Conservation (phyloP, 1,140 invertebrate genomes). For the Apolygus lucorum region DNA sequence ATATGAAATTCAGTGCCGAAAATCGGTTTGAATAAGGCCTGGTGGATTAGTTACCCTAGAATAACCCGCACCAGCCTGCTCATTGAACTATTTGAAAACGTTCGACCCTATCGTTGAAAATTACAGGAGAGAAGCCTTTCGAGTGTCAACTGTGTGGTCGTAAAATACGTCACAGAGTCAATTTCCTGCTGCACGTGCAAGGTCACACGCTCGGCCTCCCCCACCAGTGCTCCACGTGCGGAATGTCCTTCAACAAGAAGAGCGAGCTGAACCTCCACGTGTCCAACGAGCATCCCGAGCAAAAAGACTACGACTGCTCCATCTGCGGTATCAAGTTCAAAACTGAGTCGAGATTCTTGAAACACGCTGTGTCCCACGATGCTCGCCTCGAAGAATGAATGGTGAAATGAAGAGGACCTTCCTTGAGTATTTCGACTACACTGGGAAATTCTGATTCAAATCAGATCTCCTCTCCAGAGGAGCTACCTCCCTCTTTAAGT, state of each 20-base stretch:
- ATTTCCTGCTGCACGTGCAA: slow-evolving; percentile 31
- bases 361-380: slow-evolving; percentile 26
- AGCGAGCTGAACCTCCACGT: slow-evolving; percentile 23
- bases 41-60: too few relatives aligned
- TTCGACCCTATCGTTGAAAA: too few relatives aligned
- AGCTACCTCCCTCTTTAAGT: too few relatives aligned
- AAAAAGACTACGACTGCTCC: slow-evolving; percentile 37
- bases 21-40: too few relatives aligned
- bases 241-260: slow-evolving; percentile 19
- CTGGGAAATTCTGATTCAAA: too few relatives aligned
- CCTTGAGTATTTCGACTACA: too few relatives aligned
- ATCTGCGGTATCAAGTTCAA: slow-evolving; percentile 40
- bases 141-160: slow-evolving; percentile 50
- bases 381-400: slow-evolving; percentile 25
- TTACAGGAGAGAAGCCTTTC: slow-evolving; percentile 51
- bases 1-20: too few relatives aligned
- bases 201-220: slow-evolving; percentile 20
- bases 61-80: too few relatives aligned
- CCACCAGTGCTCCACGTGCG: slow-evolving; percentile 18
- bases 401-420: too few relatives aligned
- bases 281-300: slow-evolving; percentile 34
- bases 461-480: too few relatives aligned
- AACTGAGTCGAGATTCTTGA: slow-evolving; percentile 37
- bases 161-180: slow-evolving; percentile 36
- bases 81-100: too few relatives aligned